phyloP scores from a whole-genome alignment of 2,797 vertebrate genomes.

The Poecilia picta region DNA sequence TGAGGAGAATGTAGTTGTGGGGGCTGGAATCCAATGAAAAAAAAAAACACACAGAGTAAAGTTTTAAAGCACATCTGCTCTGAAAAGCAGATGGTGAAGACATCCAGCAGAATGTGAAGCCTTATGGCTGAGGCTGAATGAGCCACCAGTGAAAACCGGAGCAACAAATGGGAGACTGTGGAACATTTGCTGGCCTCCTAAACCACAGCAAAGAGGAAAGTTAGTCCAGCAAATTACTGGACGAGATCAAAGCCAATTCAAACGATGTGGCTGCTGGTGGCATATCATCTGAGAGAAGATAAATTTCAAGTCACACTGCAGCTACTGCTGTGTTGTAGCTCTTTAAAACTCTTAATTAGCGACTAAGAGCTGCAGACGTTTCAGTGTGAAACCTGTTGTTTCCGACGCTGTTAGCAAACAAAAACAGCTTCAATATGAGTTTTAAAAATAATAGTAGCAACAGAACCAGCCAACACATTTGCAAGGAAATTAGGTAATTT shows the following conservation, averaged over 20 bases:
- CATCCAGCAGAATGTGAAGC: slow-evolving; percentile 57
- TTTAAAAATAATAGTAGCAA: background rate
- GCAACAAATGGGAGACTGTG: slow-evolving; percentile 61
- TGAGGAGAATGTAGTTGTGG: slow-evolving; percentile 23
- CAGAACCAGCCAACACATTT: background rate
- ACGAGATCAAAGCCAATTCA: slow-evolving; percentile 11
- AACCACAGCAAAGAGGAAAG: slow-evolving; percentile 63
- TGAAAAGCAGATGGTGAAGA: slow-evolving; percentile 48
- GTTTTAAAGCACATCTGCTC: slow-evolving; percentile 56
- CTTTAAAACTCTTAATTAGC: background rate
- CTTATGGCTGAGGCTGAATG: slow-evolving; percentile 22
- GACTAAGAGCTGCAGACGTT: background rate
- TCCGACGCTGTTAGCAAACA: background rate
- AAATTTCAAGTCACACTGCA: background rate
- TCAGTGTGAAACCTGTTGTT: background rate
- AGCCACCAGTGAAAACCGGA: slow-evolving; percentile 38
- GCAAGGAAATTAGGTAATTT: background rate
- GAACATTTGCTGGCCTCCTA: slow-evolving; percentile 57
- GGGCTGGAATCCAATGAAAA: slow-evolving; percentile 24
- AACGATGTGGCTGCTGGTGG: slow-evolving; percentile 4
- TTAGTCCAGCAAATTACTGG: slow-evolving; percentile 29
- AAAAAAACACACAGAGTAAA: slow-evolving; percentile 35
- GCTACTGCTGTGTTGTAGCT: background rate
- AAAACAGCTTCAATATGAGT: background rate
- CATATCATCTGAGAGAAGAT: slow-evolving; percentile 17